Evolutionary conservation across 2,113 vertebrate genomes (phyloP), one percentile per base, ranked within the genome.

Genomic region (Scartelaos histophorus): DNA sequence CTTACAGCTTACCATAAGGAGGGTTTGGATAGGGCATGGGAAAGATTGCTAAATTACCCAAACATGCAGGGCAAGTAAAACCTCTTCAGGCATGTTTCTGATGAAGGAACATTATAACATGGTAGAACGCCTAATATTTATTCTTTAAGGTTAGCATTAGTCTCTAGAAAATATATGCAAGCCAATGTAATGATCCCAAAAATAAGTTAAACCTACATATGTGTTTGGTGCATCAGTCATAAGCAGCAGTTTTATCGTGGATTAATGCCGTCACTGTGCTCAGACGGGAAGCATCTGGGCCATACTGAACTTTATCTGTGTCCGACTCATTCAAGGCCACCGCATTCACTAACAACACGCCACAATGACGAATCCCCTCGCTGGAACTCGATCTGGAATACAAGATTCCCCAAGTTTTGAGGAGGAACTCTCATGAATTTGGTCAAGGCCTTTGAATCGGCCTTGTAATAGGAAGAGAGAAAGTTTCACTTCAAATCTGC

Each of bases 141-240:
- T 29, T 29, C 29, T 29, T 29, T 29, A 29, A 29, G 29, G 29
- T 29, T 29, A 29, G n/a, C n/a, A n/a, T n/a, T n/a, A n/a, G n/a
- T n/a, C n/a, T n/a, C n/a, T n/a, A n/a, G n/a, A n/a, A n/a, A n/a
- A n/a, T n/a, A n/a, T n/a, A n/a, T n/a, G n/a, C n/a, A n/a, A n/a
- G n/a, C n/a, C n/a, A n/a, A n/a, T n/a, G n/a, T n/a, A n/a, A n/a
- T n/a, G n/a, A n/a, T n/a, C n/a, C n/a, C n/a, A n/a, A n/a, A 29
- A 29, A 29, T 29, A 29, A 29, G 2, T 2, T 29, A 29, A 29
- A 29, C 29, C 29, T 58, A 67, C 58, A 75, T 81, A 70, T 83
- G 84, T 73, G 46, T 0, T 13, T 34, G 12, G 22, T 58, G 22
- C 13, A 5, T 17, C 25, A 17, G 24, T 61, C 24, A 34, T 29